A percentile compares a stretch with the other conserved stretches of the same genome.
Conservation (phyloP, 2,113 vertebrate species). For the Oxyruncus cristatus region DNA sequence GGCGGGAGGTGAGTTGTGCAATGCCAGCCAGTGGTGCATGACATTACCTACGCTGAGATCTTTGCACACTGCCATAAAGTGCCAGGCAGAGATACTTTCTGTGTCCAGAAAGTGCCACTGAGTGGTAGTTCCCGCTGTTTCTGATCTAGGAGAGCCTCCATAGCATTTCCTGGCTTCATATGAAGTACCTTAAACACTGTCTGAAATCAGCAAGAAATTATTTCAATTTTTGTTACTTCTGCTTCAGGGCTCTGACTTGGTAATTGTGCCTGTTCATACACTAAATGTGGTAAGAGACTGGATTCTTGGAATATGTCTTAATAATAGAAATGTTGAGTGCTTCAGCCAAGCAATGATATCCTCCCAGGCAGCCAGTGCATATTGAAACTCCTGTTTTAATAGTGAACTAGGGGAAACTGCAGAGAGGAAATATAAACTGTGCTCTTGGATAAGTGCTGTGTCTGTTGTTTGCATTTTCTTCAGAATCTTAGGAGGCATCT, state of each 20-base stretch:
- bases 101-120: neutral
- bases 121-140: neutral
- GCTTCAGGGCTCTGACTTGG: neutral
- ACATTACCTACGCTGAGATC: neutral
- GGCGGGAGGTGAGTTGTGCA: neutral
- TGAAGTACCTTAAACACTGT: neutral
- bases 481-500: neutral
- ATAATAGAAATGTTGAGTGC: neutral
- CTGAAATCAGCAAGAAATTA: neutral
- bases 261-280: neutral
- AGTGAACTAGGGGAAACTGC: neutral
- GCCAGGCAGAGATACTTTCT: neutral
- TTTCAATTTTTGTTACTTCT: neutral
- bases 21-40: neutral
- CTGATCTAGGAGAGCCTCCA: neutral
- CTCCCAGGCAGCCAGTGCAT: neutral
- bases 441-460: neutral
- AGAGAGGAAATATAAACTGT: neutral
- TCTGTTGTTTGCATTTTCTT: neutral
- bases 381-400: neutral
- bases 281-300: neutral
- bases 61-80: neutral
- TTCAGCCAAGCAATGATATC: neutral
- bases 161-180: neutral
- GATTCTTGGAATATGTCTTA: neutral